A percentile compares a stretch with the other conserved stretches of the same genome.
phyloP scores from a whole-genome alignment of 92 coral and sea anemone species.

The Heteractis magnifica region DNA sequence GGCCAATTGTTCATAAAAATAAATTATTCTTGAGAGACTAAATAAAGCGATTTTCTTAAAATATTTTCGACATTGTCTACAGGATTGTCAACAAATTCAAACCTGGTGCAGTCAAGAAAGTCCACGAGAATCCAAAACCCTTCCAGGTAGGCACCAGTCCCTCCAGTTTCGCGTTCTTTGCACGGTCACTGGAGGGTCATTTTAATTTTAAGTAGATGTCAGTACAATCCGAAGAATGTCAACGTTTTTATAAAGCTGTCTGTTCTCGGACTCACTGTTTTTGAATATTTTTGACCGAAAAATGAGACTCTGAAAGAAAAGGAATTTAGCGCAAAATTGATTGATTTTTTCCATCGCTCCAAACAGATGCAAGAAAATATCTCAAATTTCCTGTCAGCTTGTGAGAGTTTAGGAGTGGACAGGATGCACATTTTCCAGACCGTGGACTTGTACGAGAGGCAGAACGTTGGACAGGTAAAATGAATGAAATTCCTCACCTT shows the following conservation, averaged over 20 bases:
- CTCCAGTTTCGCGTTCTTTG: too few relatives aligned
- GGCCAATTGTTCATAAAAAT: too few relatives aligned
- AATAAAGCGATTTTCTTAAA: background rate
- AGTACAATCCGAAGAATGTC: too few relatives aligned
- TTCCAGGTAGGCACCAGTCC: slow-evolving; percentile 27
- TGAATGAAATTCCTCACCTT: background rate
- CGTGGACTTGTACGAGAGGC: slow-evolving; percentile 88
- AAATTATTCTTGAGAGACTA: too few relatives aligned
- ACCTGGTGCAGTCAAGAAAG: slow-evolving; percentile 36
- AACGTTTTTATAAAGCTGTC: too few relatives aligned
- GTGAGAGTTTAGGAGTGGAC: slow-evolving; percentile 54
- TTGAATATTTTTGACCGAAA: too few relatives aligned
- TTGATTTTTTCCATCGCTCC: background rate
- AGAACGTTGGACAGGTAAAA: slow-evolving; percentile 72
- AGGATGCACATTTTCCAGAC: slow-evolving; percentile 85
- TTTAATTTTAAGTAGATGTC: too few relatives aligned
- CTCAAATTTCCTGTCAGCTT: slow-evolving; percentile 64
- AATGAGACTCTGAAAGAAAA: too few relatives aligned
- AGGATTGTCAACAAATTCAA: slow-evolving; percentile 45
- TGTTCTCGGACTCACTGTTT: too few relatives aligned
- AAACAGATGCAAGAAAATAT: slow-evolving; percentile 89
- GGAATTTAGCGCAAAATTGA: background rate
- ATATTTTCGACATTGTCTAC: background rate
- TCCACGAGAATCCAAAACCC: slow-evolving; percentile 49
- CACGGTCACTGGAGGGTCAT: too few relatives aligned